These are phyloP conservation scores for Rhinatrema bivittatum DNA, from an alignment of 2,797 vertebrate species.

Conservation along the genomic window DNA sequence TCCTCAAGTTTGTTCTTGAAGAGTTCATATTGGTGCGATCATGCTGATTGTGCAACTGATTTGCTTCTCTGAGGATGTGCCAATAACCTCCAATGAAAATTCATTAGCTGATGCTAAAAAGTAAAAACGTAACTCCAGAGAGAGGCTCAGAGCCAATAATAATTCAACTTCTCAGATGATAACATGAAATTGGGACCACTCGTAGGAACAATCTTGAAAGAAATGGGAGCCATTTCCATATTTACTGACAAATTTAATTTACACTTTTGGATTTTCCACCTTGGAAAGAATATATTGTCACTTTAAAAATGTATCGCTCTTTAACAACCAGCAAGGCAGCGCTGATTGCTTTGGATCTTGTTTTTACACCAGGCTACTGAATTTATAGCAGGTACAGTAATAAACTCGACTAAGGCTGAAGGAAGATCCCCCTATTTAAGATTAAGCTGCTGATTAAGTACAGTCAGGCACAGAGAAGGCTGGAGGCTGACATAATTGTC, in stretches of 20 bases:
- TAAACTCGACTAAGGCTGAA: conserved; percentile 21
- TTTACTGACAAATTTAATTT: conserved; percentile 46
- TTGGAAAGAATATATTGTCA: conserved; percentile 18
- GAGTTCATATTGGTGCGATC: neutral
- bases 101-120: neutral
- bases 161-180: neutral
- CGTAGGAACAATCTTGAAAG: neutral
- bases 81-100: no score
- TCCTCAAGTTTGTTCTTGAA: neutral
- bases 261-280: conserved; percentile 13
- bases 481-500: no score
- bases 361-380: conserved; percentile 10
- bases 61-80: neutral
- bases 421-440: conserved; percentile 23
- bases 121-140: rapidly evolving
- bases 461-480: neutral
- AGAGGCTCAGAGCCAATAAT: rapidly evolving
- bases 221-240: conserved; percentile 32
- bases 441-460: conserved; percentile 23
- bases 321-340: conserved; percentile 16
- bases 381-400: conserved; percentile 19
- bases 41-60: conserved; percentile 4
- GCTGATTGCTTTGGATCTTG: conserved; percentile 23
- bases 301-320: conserved; percentile 14
- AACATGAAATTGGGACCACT: neutral